phyloP scores from a whole-genome alignment of 2,113 vertebrate genomes.

The Gambusia affinis region DNA sequence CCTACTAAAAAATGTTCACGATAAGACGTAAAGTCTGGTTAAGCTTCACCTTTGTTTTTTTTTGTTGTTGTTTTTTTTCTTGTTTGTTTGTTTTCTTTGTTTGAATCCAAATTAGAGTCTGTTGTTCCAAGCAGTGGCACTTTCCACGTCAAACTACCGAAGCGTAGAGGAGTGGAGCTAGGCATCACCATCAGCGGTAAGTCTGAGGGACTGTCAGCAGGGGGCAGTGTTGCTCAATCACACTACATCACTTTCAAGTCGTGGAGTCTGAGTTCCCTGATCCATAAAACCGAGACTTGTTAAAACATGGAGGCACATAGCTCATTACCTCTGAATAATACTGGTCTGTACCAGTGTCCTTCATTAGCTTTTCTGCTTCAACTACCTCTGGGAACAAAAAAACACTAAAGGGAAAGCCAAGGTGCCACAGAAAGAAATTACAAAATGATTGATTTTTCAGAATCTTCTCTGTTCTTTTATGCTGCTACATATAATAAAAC shows the following conservation, averaged over 20 bases:
- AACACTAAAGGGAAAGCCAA: background rate
- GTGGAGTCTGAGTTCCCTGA: constrained; percentile 49
- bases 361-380: constrained; percentile 32
- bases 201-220: constrained; percentile 69
- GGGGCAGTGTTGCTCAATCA: constrained; percentile 53
- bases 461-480: background rate
- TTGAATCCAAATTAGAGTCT: constrained; percentile 81
- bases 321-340: constrained; percentile 60
- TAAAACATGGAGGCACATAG: constrained; percentile 32
- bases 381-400: constrained; percentile 25
- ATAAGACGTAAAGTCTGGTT: background rate
- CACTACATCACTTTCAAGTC: background rate
- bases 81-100: background rate
- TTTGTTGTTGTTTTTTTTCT: too few species aligned
- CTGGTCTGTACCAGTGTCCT: constrained; percentile 21
- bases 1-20: background rate
- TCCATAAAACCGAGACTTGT: constrained; percentile 43
- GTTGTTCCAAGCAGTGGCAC: constrained; percentile 98
- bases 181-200: constrained; percentile 98
- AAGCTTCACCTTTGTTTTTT: background rate
- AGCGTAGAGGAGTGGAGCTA: constrained; percentile 94
- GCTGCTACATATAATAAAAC: too few species aligned
- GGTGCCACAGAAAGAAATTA: background rate
- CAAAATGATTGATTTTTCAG: background rate
- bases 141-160: constrained; percentile 96